These are phyloP conservation scores for Pseudolaguvia tuberculata DNA, from an alignment of 2,113 vertebrate genomes.

Conservation along the genomic window DNA sequence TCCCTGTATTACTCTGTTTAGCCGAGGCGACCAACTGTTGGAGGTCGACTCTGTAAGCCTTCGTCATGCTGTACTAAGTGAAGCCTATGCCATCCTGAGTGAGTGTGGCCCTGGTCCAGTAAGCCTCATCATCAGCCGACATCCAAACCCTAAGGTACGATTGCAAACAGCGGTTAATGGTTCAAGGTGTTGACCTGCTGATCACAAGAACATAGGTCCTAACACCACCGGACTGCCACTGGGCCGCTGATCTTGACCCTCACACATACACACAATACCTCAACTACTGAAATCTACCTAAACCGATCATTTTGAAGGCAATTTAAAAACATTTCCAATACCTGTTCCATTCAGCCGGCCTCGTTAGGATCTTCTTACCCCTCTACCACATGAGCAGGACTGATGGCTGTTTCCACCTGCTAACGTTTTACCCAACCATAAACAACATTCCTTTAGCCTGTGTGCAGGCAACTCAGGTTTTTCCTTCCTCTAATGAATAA, in stretches of 20 bases:
- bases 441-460: constrained; percentile 37
- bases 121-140: constrained; percentile 89
- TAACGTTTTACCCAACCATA: constrained; percentile 36
- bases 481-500: constrained; percentile 19
- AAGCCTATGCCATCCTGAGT: constrained; percentile 89
- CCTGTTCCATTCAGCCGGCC: neutral
- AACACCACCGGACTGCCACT: too few relatives aligned
- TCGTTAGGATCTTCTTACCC: neutral
- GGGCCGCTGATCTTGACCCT: neutral
- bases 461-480: constrained; percentile 5
- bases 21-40: constrained; percentile 91
- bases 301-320: neutral
- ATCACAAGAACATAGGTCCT: too few relatives aligned
- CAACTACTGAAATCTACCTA: neutral
- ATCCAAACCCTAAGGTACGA: constrained; percentile 90
- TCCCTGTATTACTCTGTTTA: constrained; percentile 48
- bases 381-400: constrained; percentile 21
- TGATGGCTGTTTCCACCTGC: constrained; percentile 28
- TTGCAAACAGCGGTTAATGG: neutral
- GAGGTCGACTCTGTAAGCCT: constrained; percentile 90
- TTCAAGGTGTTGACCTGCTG: too few relatives aligned
- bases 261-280: neutral
- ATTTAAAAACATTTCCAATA: neutral
- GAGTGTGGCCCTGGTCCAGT: constrained; percentile 90
- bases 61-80: constrained; percentile 83